Base-by-base conservation (phyloP, 2,113 vertebrate genomes). In the Cranoglanis bouderius region DNA sequence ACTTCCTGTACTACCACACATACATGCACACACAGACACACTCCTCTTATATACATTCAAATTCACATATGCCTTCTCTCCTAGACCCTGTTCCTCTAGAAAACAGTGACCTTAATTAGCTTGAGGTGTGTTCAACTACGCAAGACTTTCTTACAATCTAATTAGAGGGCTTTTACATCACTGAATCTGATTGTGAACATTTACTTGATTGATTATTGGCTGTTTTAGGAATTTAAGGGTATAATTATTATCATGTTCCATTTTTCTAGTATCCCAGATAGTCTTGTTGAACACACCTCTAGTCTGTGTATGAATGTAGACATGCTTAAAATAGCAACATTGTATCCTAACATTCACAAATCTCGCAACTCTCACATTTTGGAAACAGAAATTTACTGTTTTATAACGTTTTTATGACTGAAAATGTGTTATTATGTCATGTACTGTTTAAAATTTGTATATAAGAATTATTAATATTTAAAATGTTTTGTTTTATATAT, bases 381-480 rank as follows among this genome's bases (percentile, higher is more conserved):
- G 91, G 96, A 94, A 95, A 94, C 92, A 93, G 94, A 96, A 93
- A 95, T 93, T 95, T 95, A 90, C 93, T 96, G 96, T 98, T 99
- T 99, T 99, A 96, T 98, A 99, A 98, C 93, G 94, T 95, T 95
- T 96, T 93, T 96, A 95, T 92, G 93, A 94, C 91, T 92, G 92
- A 93, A 93, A 86, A 86, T n/a, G 92, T 91, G 92, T 94, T 94
- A 94, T 95, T 94, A 97, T 97, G 97, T 97, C 94, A 95, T 97
- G 96, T 95, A 94, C 92, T 97, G 97, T 98, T 97, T 97, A 95
- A 94, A 95, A 94, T 93, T 86, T 99, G 98, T 99, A 99, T 97
- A 99, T 99, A 99, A 96, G 96, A 98, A 97, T 96, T 97, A 97
- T 97, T 96, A 95, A 95, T 97, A 97, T 99, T 98, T 99, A 98